A percentile compares a stretch with the other conserved stretches of the same genome.
Conservation (phyloP, 2,113 vertebrate species). For the Isurus oxyrinchus region DNA sequence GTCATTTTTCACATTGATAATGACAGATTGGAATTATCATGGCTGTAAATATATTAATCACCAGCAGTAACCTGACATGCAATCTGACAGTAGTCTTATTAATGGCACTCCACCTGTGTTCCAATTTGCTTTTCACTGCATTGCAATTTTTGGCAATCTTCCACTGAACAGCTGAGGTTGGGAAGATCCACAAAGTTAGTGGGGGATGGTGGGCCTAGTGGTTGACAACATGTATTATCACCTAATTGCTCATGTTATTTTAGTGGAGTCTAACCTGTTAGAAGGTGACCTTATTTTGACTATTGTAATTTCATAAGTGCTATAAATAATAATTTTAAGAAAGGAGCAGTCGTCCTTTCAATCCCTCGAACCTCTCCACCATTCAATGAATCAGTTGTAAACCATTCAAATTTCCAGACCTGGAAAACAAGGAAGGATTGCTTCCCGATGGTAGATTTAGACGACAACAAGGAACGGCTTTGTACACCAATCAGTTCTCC, state of each 20-base stretch:
- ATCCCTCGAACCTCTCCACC: too few species aligned
- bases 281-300: not conserved
- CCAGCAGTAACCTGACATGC: not conserved
- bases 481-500: not conserved
- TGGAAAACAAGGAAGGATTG: not conserved
- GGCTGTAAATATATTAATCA: not conserved
- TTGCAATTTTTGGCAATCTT: not conserved
- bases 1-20: not conserved
- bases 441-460: not conserved
- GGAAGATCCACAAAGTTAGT: not conserved
- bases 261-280: too few species aligned
- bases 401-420: not conserved
- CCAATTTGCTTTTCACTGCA: not conserved
- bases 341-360: too few species aligned
- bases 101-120: not conserved
- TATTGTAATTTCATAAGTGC: too few species aligned
- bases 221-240: not conserved
- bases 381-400: not conserved
- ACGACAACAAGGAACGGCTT: not conserved
- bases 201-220: not conserved
- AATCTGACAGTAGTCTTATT: not conserved
- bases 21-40: not conserved
- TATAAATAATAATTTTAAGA: too few species aligned
- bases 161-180: not conserved
- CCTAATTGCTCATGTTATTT: not conserved